Conservation (phyloP, 2,113 vertebrate genomes). For the Ptilonorhynchus violaceus region DNA sequence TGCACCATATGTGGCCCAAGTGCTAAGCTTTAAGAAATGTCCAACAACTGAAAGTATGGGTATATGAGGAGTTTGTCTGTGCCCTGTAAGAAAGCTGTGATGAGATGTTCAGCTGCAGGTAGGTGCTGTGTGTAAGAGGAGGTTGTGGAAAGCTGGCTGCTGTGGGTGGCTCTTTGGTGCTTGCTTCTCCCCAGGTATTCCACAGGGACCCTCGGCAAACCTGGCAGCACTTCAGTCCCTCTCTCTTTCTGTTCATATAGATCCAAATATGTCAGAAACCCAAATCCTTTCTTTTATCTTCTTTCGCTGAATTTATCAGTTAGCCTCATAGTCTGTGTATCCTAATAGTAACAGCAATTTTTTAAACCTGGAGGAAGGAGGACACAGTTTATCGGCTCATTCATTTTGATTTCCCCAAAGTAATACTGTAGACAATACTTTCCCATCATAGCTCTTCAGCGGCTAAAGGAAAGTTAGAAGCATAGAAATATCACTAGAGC, state of each 20-base stretch:
- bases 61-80: background rate
- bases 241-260: background rate
- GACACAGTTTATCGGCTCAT: background rate
- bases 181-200: background rate
- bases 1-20: background rate
- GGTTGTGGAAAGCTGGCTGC: background rate
- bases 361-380: background rate
- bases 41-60: background rate
- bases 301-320: background rate
- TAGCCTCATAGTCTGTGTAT: accelerated
- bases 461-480: background rate
- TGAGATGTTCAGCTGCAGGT: background rate
- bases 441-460: background rate
- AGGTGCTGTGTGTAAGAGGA: background rate
- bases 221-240: background rate
- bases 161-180: background rate
- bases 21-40: background rate
- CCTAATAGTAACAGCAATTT: background rate
- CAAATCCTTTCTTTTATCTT: background rate
- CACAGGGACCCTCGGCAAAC: background rate
- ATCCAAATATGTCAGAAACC: background rate
- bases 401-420: background rate
- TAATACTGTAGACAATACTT: background rate
- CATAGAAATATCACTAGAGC: background rate
- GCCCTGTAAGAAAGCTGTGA: background rate